Base-by-base conservation (phyloP, 1,140 invertebrate genomes). In the Bombus vancouverensis region DNA sequence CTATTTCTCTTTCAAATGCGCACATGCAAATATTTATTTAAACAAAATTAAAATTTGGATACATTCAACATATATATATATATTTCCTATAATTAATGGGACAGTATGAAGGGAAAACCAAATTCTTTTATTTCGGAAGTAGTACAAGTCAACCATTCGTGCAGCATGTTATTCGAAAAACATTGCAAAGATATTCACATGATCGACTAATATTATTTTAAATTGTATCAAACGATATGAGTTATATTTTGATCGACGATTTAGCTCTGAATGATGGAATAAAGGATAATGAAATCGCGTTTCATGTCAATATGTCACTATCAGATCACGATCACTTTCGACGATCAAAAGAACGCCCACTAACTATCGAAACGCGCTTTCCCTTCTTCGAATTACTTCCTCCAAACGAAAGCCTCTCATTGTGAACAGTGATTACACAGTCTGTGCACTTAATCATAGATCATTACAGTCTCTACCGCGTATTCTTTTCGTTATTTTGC, bases 291-390 rank as follows among this genome's bases (percentile, higher is more conserved):
- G 34, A 76, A 59, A 76, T n/a, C 37, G 8, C 12, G 37, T 53
- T 53, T 22, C 47, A 53, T 53, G 47, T 22, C 47, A 70, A 66
- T 34, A 42, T n/a, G 59, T 39, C 47, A 5, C 39, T 28, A 32
- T 72, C 70, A 53, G 42, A 32, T 71, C 47, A 22, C 39, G 53
- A 71, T 62, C 70, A 72, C 80, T 74, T 74, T 65, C 71, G 42
- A 57, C 28, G 34, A 73, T 42, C 79, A 8, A 73, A 81, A 73
- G n/a, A 72, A 81, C 79, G 79, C 68, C 79, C 68, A 82, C 71
- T 34, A 73, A 32, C 39, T 25, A 71, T 65, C 71, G 37, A 73
- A 22, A n/a, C 39, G 47, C 15, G 44, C 80, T 82, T 82, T 82
- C 80, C 70, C 80, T 82, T 73, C 47, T 39, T 68, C 42, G 42